Base-by-base conservation (phyloP, 92 coral and sea anemone genomes). In the Epizoanthus scotinus region DNA sequence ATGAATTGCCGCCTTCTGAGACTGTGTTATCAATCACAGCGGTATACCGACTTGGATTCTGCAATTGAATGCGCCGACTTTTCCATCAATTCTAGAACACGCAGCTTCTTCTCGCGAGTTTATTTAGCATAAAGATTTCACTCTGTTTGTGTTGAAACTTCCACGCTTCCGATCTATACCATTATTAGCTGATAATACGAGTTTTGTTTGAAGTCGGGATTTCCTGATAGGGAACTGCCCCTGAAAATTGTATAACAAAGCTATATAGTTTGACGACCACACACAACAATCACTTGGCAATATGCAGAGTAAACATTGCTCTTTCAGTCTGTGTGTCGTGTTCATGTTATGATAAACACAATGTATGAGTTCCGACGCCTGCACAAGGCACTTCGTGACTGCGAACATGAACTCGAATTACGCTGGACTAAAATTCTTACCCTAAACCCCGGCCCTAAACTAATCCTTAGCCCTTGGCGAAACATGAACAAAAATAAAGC, bases 141-240 rank as follows among this genome's bases (percentile, higher is more conserved):
- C 42, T 34, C 42, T 75, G 81, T 75, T 75, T 75, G 55, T 25
- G 38, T 75, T 58, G 56, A 75, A 75, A 75, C 54, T 59, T 75
- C 55, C 56, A 18, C 63, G 62, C 61, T 75, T 75, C 81, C 81
- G 81, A 15, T 64, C 18, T 64, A 12, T 15, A 22, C 70, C 70
- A 29, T 15, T 75, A 75, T 75, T 75, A 75, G 36, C 81, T 75
- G 81, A 75, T 75, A 75, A 75, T 75, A 59, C 29, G 81, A 59
- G 68, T 59, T 21, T 34, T 75, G 81, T 59, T 75, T 75, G 81
- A 59, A 58, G 50, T 47, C 81, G 68, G 67, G 81, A 58, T 59
- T 75, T 59, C 81, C 81, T 75, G 64, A 27, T n/a, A 73, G 38
- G 19, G 50, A 72, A 25, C 28, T 40, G 26, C 61, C 49, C 6